Conservation (phyloP, 2,797 vertebrate species). For the Heterohyrax brucei region DNA sequence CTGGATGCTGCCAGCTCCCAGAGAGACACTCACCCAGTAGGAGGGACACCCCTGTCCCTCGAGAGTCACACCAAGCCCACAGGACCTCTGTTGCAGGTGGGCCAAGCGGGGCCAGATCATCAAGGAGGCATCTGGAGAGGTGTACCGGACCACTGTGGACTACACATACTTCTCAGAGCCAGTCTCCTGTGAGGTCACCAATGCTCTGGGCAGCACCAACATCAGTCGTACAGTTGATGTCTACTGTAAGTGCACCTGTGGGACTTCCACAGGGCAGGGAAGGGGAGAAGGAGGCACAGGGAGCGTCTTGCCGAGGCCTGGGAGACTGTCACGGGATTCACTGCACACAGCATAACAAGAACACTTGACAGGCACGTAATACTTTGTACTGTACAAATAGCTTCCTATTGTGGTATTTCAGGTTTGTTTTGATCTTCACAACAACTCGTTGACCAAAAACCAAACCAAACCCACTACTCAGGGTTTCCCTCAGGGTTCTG, state of each 20-base stretch:
- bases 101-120: slow-evolving; percentile 97
- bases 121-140: slow-evolving; percentile 96
- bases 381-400: not conserved
- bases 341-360: accelerated
- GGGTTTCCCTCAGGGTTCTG: not conserved
- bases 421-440: not conserved
- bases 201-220: slow-evolving; percentile 97
- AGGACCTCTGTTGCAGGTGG: slow-evolving; percentile 92
- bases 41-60: accelerated
- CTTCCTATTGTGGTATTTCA: accelerated
- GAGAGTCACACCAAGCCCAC: too few species aligned
- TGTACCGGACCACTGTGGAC: slow-evolving; percentile 96
- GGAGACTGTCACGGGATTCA: accelerated
- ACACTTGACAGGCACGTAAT: accelerated
- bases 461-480: too few species aligned
- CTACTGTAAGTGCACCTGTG: slow-evolving; percentile 95
- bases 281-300: accelerated
- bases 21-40: accelerated
- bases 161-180: slow-evolving; percentile 98
- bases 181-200: slow-evolving; percentile 98
- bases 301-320: not conserved
- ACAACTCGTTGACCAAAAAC: not conserved
- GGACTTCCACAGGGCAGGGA: not conserved
- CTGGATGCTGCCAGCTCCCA: not conserved
- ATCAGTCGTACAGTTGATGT: slow-evolving; percentile 98